Percentiles rank a stretch among this genome's conserved stretches.
Conservation (phyloP, 37 sponge, comb jelly and placozoan genomes). For the Spongilla lacustris region DNA sequence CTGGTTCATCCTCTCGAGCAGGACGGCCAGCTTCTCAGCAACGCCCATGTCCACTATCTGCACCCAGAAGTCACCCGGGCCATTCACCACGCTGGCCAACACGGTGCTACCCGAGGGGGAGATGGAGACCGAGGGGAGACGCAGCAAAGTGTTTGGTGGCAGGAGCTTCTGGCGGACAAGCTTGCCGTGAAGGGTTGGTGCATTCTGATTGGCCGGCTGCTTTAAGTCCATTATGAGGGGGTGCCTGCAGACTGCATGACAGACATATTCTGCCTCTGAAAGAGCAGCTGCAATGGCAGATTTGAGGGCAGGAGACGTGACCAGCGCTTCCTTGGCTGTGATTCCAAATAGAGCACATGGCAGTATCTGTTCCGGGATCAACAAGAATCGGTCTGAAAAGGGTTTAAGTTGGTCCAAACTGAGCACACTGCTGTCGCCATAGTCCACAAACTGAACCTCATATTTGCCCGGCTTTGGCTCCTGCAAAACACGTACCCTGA, state of each 20-base stretch:
- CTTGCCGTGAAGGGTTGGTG: slow-evolving; percentile 3
- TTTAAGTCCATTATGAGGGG: slow-evolving; percentile 33
- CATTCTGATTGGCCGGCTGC: background rate
- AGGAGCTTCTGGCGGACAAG: slow-evolving; percentile 9
- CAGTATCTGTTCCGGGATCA: slow-evolving; percentile 33
- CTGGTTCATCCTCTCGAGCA: slow-evolving; percentile 8
- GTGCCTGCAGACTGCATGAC: slow-evolving; percentile 10
- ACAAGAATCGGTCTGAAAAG: background rate
- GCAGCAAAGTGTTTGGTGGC: background rate
- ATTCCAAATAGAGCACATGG: slow-evolving; percentile 27
- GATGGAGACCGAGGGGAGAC: background rate
- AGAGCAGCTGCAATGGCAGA: background rate
- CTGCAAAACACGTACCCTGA: slow-evolving; percentile 10
- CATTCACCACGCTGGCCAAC: slow-evolving; percentile 17
- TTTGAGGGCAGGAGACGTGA: background rate
- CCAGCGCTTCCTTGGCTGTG: background rate
- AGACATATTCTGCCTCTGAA: background rate
- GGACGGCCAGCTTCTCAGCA: background rate
- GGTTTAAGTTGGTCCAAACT: slow-evolving; percentile 3
- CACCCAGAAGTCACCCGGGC: slow-evolving; percentile 52
- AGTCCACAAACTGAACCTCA: background rate
- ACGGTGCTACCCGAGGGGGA: background rate
- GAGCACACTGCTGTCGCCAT: background rate
- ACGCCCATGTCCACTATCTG: slow-evolving; percentile 19
- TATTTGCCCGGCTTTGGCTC: background rate